phyloP scores from a whole-genome alignment of 2,797 vertebrate species.

The Catharus ustulatus region DNA sequence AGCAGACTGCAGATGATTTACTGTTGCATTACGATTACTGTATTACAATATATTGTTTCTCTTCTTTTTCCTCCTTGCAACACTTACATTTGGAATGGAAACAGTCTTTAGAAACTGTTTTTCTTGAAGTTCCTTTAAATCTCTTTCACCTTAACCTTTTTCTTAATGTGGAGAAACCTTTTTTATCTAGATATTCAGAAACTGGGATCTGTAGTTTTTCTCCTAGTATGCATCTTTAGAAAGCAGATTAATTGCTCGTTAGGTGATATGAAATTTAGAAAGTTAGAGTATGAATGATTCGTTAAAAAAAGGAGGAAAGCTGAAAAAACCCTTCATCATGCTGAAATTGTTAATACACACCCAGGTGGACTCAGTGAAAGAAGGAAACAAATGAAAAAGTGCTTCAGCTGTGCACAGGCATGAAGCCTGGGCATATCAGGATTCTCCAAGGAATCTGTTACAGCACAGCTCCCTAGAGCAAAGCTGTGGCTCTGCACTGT shows the following conservation, averaged over 20 bases:
- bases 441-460: neutral
- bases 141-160: neutral
- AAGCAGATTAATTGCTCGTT: neutral
- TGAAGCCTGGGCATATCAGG: neutral
- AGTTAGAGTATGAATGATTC: neutral
- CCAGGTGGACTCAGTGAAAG: neutral
- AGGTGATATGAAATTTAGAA: neutral
- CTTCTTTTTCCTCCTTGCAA: neutral
- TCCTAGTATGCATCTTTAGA: neutral
- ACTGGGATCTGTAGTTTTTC: neutral
- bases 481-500: neutral
- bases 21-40: neutral
- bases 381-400: neutral
- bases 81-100: neutral
- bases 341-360: neutral
- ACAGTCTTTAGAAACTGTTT: neutral
- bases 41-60: neutral
- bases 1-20: neutral
- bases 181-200: neutral
- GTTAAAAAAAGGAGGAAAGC: neutral
- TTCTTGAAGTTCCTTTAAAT: neutral
- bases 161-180: neutral
- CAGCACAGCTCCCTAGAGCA: neutral
- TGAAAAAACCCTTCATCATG: fast-evolving
- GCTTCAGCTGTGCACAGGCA: neutral